Conservation (phyloP, 2,797 vertebrate genomes). For the Betta splendens region DNA sequence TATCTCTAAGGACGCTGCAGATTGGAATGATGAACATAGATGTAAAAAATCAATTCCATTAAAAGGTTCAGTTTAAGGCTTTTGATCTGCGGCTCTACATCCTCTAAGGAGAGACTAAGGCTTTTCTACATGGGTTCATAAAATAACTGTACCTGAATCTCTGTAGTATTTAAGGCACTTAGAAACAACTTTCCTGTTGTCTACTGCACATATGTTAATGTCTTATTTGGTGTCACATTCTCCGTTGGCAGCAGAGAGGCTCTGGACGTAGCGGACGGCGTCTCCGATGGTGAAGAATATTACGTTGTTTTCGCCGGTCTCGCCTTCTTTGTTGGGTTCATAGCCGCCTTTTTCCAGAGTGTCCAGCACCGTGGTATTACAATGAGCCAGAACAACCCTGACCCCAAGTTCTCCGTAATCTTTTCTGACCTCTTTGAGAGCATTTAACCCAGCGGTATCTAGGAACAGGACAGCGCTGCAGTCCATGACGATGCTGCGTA, state of each 20-base stretch:
- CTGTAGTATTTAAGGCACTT: slow-evolving; percentile 30
- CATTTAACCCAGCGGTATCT: slow-evolving; percentile 89
- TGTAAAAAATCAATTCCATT: no score
- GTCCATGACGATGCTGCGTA: slow-evolving; percentile 89
- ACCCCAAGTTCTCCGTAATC: slow-evolving; percentile 87
- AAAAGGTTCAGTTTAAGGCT: no score
- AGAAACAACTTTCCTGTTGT: not conserved
- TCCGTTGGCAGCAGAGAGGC: slow-evolving; percentile 64
- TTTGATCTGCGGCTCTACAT: no score
- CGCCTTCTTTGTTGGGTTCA: slow-evolving; percentile 59
- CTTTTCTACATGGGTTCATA: no score
- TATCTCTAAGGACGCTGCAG: not conserved
- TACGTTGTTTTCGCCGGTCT: slow-evolving; percentile 49
- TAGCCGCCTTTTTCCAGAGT: slow-evolving; percentile 86
- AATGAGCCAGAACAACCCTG: slow-evolving; percentile 87
- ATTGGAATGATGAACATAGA: not conserved
- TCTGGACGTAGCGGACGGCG: slow-evolving; percentile 83
- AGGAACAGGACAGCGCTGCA: slow-evolving; percentile 90
- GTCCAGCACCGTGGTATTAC: slow-evolving; percentile 85
- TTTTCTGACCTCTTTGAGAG: slow-evolving; percentile 88
- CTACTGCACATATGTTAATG: slow-evolving; percentile 17
- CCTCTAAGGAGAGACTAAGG: no score
- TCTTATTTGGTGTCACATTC: slow-evolving; percentile 45
- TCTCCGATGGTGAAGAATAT: slow-evolving; percentile 89
- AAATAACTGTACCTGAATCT: not conserved